A percentile compares a stretch with the other conserved stretches of the same genome.
Conservation (phyloP, 2,888 invertebrate genomes). For the Eupithecia insigniata region DNA sequence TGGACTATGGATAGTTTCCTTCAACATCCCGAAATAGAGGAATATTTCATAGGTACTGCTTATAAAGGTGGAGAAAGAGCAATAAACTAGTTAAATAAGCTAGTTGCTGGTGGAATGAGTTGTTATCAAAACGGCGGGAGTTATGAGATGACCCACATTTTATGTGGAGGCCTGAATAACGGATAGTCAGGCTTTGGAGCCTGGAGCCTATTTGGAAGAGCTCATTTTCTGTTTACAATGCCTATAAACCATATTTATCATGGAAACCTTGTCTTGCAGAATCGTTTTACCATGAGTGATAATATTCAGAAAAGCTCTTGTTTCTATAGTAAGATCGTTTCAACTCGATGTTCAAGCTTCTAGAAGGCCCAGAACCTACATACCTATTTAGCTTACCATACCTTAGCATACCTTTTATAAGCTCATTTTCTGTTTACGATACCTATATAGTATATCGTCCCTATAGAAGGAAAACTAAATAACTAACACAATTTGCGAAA, state of each 20-base stretch:
- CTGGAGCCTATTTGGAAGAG: constrained; percentile 8
- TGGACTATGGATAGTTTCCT: not conserved
- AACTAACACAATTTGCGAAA: no score
- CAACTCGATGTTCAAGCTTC: no score
- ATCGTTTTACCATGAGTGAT: not conserved
- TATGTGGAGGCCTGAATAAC: constrained; percentile 30
- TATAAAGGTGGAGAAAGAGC: constrained; percentile 42
- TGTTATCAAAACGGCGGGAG: constrained; percentile 38
- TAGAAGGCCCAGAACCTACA: no score
- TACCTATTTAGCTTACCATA: no score
- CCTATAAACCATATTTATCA: constrained; percentile 1
- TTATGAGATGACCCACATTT: constrained; percentile 37
- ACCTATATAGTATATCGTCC: no score
- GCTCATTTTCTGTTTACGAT: no score
- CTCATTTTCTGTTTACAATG: constrained; percentile 16
- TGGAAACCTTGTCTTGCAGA: not conserved
- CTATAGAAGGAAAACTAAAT: no score
- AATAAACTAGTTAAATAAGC: constrained; percentile 50
- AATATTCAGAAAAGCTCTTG: not conserved
- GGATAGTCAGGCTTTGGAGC: constrained; percentile 22
- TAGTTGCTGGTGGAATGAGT: constrained; percentile 35
- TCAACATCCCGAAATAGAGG: constrained; percentile 21
- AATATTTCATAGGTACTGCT: constrained; percentile 50
- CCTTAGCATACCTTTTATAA: no score
- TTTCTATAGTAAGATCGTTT: no score